Evolutionary conservation across 2,888 invertebrate genomes (phyloP).

Genomic region (Amiota minor): DNA sequence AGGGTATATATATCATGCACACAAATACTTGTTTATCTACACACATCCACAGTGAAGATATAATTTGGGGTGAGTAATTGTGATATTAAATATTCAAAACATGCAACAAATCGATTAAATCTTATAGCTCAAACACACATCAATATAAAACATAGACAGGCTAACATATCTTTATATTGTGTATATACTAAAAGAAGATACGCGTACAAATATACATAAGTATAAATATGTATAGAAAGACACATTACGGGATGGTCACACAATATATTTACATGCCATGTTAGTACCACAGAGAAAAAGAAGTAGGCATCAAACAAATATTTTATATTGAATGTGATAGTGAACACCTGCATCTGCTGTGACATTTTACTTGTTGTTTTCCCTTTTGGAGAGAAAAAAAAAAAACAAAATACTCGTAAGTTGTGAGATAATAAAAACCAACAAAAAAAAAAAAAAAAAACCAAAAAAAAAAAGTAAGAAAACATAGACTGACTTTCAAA

Average conservation of each 20-base stretch:
- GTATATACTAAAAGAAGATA: not conserved
- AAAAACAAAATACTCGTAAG: too few species aligned
- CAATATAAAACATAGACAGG: too few species aligned
- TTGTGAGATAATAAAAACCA: too few species aligned
- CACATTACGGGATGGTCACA: too few species aligned
- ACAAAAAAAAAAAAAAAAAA: not conserved
- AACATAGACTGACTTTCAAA: too few species aligned
- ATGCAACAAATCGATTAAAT: slow-evolving; percentile 65
- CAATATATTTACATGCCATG: too few species aligned
- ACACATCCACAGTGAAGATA: too few species aligned
- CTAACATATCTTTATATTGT: too few species aligned
- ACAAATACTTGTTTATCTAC: too few species aligned
- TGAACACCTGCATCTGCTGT: slow-evolving; percentile 45
- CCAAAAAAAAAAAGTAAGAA: not conserved
- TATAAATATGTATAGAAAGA: not conserved
- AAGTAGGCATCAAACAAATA: not conserved
- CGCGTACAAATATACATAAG: not conserved
- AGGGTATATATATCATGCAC: too few species aligned
- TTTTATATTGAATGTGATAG: slow-evolving; percentile 20
- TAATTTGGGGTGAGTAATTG: slow-evolving; percentile 48
- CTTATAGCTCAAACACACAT: slow-evolving; percentile 19
- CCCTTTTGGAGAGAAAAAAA: too few species aligned
- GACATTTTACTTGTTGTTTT: slow-evolving; percentile 4
- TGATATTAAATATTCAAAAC: slow-evolving; percentile 50
- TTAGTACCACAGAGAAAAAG: too few species aligned